These are phyloP conservation scores for Abrostola tripartita DNA, from an alignment of 2,888 invertebrate species.

Conservation along the genomic window DNA sequence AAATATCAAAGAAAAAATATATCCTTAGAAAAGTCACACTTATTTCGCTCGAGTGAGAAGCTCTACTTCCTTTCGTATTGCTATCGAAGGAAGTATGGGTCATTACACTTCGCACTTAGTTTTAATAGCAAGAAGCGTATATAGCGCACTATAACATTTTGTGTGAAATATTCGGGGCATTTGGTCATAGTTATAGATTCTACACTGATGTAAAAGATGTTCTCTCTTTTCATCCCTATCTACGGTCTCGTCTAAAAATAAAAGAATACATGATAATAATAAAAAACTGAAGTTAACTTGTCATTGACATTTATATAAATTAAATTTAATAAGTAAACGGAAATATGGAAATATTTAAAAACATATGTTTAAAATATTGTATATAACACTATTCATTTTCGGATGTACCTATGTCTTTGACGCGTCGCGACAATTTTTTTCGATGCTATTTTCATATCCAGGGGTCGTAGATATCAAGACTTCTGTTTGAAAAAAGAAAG, in stretches of 20 bases:
- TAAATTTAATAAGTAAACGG: no score
- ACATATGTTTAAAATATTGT: no score
- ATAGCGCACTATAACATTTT: not conserved
- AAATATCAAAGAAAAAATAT: constrained; percentile 1
- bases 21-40: constrained; percentile 1
- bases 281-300: no score
- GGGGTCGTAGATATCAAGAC: not conserved
- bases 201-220: not conserved
- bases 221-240: not conserved
- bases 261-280: no score
- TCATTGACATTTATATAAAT: no score
- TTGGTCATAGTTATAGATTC: not conserved
- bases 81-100: constrained; percentile 6
- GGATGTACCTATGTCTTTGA: not conserved
- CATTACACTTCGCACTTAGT: constrained; percentile 6
- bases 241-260: no score
- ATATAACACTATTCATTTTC: no score
- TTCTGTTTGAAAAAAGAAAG: not conserved
- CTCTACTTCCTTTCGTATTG: constrained; percentile 3
- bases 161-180: not conserved
- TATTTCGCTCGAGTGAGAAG: constrained; percentile 2
- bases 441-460: not conserved
- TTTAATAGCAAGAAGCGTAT: constrained; percentile 1
- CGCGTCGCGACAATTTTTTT: not conserved
- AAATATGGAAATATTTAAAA: no score